Evolutionary conservation across 2,888 invertebrate genomes (phyloP).

Genomic region (Osmoderma eremita): DNA sequence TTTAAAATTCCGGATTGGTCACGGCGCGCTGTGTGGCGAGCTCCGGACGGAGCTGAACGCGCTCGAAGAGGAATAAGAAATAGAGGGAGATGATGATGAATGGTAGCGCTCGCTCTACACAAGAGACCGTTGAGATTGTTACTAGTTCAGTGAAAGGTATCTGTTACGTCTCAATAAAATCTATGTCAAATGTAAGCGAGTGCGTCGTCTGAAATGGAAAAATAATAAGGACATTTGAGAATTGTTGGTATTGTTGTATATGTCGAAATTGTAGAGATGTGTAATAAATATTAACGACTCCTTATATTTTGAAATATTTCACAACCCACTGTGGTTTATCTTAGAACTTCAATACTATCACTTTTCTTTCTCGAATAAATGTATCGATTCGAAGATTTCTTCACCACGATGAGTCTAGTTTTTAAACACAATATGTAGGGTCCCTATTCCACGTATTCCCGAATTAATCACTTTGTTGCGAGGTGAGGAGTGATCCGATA

Average conservation of each 20-base stretch:
- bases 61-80: not conserved
- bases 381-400: no score
- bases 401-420: no score
- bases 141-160: conserved; percentile 8
- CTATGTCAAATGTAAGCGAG: not conserved
- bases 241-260: not conserved
- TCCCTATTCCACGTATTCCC: no score
- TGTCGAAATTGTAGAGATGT: no score
- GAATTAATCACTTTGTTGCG: no score
- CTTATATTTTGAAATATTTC: no score
- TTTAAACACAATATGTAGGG: no score
- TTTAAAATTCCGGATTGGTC: conserved; percentile 57
- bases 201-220: not conserved
- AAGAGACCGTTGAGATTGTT: conserved; percentile 17
- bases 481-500: no score
- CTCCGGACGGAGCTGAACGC: conserved; percentile 10
- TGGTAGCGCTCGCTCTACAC: conserved; percentile 15
- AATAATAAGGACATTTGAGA: not conserved
- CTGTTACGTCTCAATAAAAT: conserved; percentile 25
- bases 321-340: no score
- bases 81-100: conserved; percentile 17
- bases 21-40: conserved; percentile 59
- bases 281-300: no score
- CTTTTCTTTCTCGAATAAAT: no score
- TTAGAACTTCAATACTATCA: no score